Base-by-base conservation (phyloP, 2,888 invertebrate species). In the Diaphora mendica region DNA sequence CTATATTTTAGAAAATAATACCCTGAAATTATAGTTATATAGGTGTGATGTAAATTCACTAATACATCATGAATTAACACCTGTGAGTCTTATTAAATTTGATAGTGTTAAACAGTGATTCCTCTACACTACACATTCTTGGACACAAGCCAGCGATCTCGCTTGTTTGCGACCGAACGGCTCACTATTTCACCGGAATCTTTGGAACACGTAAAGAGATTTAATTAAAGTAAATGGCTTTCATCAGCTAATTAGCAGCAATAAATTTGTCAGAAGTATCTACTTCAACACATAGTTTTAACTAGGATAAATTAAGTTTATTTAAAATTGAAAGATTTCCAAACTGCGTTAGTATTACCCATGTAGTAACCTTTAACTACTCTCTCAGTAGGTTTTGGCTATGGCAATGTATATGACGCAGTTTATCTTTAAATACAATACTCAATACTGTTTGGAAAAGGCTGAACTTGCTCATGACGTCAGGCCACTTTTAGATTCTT, bases 81-180 rank as follows among this genome's bases (percentile, higher is more conserved):
- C 35, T 64, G 26, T 39, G 51, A n/a, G 33, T 55, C 35, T 2
- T n/a, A 65, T 26, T 48, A n/a, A 51, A 55, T 39, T 15, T 17
- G 26, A 65, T 51, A 8, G 20, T 26, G 39, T 23, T 42, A 30
- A 64, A 59, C 55, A 30, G 48, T 68, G 62, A 67, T 62, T 59
- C 23, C 30, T 59, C 51, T 30, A 26, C 68, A 68, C 51, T 30
- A 26, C 68, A 68, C 20, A 39, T 55, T 68, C 30, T 62, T 48
- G 76, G 77, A 79, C 77, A 78, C 71, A 77, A 78, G 77, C 75
- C 74, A 35, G 64, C 62, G 51, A 70, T 70, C 62, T 51, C 68
- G 64, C 70, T 74, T 72, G 67, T 72, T 71, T 69, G 62, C 70
- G 30, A 64, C 42, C 44, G 30, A 71, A 71, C 42, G 55, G 71